Conservation (phyloP, 2,888 invertebrate species). For the Drosophila birchii region DNA sequence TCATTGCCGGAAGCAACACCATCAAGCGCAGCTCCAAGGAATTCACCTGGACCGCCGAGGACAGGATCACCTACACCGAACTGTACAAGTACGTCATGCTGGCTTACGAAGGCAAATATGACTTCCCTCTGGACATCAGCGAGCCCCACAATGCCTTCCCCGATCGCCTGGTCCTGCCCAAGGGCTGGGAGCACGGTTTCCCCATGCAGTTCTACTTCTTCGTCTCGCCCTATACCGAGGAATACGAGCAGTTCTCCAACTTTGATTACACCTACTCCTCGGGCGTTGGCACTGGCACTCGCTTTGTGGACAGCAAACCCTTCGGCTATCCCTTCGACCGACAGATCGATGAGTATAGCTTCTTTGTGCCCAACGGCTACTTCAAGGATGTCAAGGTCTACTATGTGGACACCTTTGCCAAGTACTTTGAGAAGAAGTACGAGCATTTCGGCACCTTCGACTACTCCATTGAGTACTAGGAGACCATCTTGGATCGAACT, state of each 20-base stretch:
- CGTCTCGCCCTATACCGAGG: slow-evolving; percentile 86
- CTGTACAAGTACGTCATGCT: slow-evolving; percentile 88
- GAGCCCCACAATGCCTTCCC: slow-evolving; percentile 89
- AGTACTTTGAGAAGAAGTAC: slow-evolving; percentile 76
- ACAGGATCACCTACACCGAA: slow-evolving; percentile 88
- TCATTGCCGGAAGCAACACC: slow-evolving; percentile 88
- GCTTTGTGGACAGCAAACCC: slow-evolving; percentile 87
- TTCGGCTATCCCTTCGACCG: slow-evolving; percentile 92
- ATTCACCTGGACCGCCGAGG: slow-evolving; percentile 87
- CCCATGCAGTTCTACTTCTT: slow-evolving; percentile 88
- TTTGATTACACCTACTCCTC: slow-evolving; percentile 86
- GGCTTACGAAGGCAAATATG: slow-evolving; percentile 86
- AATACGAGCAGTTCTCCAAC: slow-evolving; percentile 85
- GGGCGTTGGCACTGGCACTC: slow-evolving; percentile 86
- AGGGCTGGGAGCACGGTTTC: slow-evolving; percentile 88
- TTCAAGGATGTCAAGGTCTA: slow-evolving; percentile 88
- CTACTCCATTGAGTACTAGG: slow-evolving; percentile 67
- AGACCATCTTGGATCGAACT: slow-evolving; percentile 22
- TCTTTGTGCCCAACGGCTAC: slow-evolving; percentile 89
- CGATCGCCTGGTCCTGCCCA: slow-evolving; percentile 89
- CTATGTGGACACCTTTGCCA: slow-evolving; percentile 86
- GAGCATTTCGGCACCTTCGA: slow-evolving; percentile 75
- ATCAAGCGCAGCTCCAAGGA: slow-evolving; percentile 89
- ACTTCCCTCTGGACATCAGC: slow-evolving; percentile 86
- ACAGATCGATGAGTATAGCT: slow-evolving; percentile 86